phyloP scores from a whole-genome alignment of 2,113 vertebrate genomes.

The Nerophis ophidion region DNA sequence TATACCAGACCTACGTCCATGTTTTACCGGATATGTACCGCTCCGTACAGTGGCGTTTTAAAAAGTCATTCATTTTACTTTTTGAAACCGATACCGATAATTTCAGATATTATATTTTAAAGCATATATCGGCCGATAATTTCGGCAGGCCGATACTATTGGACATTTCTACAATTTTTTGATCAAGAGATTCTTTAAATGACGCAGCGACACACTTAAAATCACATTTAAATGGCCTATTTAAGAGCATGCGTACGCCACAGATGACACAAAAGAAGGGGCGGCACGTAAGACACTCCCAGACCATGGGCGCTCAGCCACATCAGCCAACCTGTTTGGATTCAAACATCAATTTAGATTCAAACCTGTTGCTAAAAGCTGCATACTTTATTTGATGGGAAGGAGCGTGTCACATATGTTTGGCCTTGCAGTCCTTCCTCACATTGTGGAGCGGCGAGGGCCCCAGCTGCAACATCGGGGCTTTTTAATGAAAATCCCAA shows the following conservation, averaged over 20 bases:
- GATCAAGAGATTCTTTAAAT: too few species aligned
- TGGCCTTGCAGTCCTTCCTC: constrained; percentile 73
- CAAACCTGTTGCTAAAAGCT: constrained; percentile 73
- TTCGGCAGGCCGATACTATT: too few species aligned
- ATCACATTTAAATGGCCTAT: too few species aligned
- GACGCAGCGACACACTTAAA: too few species aligned
- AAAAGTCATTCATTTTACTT: too few species aligned
- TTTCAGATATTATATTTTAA: too few species aligned
- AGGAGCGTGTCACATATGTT: constrained; percentile 75
- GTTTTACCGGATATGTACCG: too few species aligned
- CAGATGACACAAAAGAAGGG: constrained; percentile 51
- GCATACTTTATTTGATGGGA: constrained; percentile 69
- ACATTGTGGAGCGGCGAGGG: constrained; percentile 61
- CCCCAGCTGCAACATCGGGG: constrained; percentile 69
- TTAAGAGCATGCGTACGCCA: constrained; percentile 33
- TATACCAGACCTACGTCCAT: too few species aligned
- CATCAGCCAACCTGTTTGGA: constrained; percentile 67
- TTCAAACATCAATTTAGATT: constrained; percentile 74
- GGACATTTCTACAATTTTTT: too few species aligned
- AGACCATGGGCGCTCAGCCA: constrained; percentile 41
- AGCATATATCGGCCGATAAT: too few species aligned
- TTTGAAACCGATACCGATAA: too few species aligned
- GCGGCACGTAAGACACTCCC: constrained; percentile 51
- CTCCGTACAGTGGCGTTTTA: too few species aligned
- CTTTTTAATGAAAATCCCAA: constrained; percentile 68